Conservation (phyloP, 2,113 vertebrate genomes). For the Lasiurus cinereus region DNA sequence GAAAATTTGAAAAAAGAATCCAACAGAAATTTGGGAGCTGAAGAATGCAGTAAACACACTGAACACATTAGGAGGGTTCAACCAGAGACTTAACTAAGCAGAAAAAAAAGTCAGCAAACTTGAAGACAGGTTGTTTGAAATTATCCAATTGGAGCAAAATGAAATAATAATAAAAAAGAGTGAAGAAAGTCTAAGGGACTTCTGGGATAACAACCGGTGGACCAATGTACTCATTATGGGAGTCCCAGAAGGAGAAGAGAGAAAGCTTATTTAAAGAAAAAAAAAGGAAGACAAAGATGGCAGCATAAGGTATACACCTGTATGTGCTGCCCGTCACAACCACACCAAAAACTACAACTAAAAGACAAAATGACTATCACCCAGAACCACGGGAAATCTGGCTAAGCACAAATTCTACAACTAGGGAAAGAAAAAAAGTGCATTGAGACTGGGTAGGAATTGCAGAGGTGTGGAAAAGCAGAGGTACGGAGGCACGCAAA, state of each 20-base stretch:
- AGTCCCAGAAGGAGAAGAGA: not conserved
- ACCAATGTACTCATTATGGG: not conserved
- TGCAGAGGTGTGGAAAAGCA: too few species aligned
- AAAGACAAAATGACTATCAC: too few species aligned
- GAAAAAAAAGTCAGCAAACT: not conserved
- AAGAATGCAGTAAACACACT: not conserved
- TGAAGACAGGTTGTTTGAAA: not conserved
- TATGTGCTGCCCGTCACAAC: too few species aligned
- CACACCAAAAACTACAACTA: too few species aligned
- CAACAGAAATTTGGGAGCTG: not conserved
- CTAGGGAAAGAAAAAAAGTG: too few species aligned
- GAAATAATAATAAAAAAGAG: not conserved
- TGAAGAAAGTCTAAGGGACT: not conserved
- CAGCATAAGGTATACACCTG: too few species aligned
- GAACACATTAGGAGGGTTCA: not conserved
- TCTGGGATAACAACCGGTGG: not conserved
- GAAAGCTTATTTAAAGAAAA: not conserved
- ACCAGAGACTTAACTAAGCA: not conserved
- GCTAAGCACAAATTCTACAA: too few species aligned
- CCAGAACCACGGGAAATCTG: too few species aligned
- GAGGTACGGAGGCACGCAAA: too few species aligned
- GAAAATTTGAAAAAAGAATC: not conserved
- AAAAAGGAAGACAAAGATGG: too few species aligned
- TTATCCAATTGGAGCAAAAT: not conserved
- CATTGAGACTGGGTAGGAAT: too few species aligned